Conservation (phyloP, 1,140 invertebrate genomes). For the Helicoverpa zea region DNA sequence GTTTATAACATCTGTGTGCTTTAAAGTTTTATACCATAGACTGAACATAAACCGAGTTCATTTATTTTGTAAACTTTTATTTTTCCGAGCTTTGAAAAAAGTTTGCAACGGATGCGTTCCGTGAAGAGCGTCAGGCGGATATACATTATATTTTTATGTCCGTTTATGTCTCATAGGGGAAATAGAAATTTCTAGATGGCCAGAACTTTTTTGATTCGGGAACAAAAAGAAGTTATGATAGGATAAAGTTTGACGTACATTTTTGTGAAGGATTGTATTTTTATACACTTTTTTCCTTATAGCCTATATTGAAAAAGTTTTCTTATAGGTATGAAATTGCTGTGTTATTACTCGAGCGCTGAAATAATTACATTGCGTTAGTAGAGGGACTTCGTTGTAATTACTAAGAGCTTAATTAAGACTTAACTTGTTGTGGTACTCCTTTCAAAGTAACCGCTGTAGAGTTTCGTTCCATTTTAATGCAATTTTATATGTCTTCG, state of each 20-base stretch:
- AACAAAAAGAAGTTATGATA: conserved; percentile 29
- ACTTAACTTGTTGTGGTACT: too few relatives aligned
- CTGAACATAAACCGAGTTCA: neutral
- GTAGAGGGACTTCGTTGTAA: neutral
- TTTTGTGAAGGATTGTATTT: neutral
- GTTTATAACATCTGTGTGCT: too few relatives aligned
- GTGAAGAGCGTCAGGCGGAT: neutral
- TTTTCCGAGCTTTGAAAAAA: conserved; percentile 10
- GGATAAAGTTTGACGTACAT: conserved; percentile 13
- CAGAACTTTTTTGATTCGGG: conserved; percentile 23
- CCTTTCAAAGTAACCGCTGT: too few relatives aligned
- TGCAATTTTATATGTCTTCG: neutral
- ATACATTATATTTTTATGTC: neutral
- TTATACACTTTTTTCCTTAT: neutral
- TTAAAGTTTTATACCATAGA: too few relatives aligned
- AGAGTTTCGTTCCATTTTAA: too few relatives aligned
- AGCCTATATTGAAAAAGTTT: conserved; percentile 17
- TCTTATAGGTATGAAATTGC: conserved; percentile 3
- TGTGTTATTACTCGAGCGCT: too few relatives aligned
- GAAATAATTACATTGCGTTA: too few relatives aligned
- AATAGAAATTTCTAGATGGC: neutral
- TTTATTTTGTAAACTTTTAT: neutral
- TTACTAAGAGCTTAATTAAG: neutral
- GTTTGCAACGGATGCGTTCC: conserved; percentile 1
- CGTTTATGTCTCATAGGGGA: neutral